Evolutionary conservation across 2,797 vertebrate genomes (phyloP).

Genomic region (Enteromius thamalakanensis): DNA sequence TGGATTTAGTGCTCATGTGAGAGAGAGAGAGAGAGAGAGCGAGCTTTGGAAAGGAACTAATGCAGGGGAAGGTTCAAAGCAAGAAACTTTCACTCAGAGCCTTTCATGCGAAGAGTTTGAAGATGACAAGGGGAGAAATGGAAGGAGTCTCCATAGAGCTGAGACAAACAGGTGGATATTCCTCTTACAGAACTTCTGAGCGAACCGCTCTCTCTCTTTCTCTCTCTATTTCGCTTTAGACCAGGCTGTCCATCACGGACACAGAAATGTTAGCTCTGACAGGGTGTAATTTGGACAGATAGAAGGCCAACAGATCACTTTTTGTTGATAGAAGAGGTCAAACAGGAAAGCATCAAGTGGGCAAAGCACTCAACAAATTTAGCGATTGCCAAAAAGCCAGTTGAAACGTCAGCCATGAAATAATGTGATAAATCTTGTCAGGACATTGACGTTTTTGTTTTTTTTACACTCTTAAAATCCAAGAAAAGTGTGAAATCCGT

Average conservation of each 20-base stretch:
- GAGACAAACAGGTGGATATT: slow-evolving; percentile 59
- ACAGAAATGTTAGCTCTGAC: slow-evolving; percentile 65
- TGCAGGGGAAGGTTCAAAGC: slow-evolving; percentile 63
- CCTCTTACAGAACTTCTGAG: slow-evolving; percentile 48
- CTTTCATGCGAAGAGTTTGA: slow-evolving; percentile 70
- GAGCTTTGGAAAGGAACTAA: slow-evolving; percentile 54
- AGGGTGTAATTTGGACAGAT: slow-evolving; percentile 75
- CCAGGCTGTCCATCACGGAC: slow-evolving; percentile 67
- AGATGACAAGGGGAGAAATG: slow-evolving; percentile 67
- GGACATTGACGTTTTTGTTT: background rate
- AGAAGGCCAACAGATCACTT: slow-evolving; percentile 68
- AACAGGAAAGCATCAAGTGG: slow-evolving; percentile 52
- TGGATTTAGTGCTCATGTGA: slow-evolving; percentile 43
- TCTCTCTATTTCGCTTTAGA: slow-evolving; percentile 25
- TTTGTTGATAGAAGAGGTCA: slow-evolving; percentile 71
- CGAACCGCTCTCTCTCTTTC: slow-evolving; percentile 34
- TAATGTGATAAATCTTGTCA: slow-evolving; percentile 36
- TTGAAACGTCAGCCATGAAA: slow-evolving; percentile 39
- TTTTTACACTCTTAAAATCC: background rate
- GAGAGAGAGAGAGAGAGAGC: slow-evolving; percentile 53
- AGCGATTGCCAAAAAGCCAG: slow-evolving; percentile 32
- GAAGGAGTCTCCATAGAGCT: slow-evolving; percentile 48
- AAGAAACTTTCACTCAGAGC: slow-evolving; percentile 57
- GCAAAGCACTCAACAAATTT: slow-evolving; percentile 51
- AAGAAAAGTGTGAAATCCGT: slow-evolving; percentile 25